Conservation (phyloP, 2,113 vertebrate genomes). For the Eulemur macaco region DNA sequence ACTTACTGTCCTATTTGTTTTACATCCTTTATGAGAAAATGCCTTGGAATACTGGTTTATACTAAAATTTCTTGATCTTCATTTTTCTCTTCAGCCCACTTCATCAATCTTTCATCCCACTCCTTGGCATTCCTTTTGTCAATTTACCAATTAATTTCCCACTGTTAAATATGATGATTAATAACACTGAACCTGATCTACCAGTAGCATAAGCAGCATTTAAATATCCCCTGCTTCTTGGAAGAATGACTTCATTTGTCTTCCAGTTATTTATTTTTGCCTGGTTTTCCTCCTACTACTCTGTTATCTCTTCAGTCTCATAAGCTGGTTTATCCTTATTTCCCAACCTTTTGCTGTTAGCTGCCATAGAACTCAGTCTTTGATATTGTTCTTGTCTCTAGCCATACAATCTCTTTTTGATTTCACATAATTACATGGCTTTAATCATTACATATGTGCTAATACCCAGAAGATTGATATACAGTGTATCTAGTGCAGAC, state of each 20-base stretch:
- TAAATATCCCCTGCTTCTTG: neutral
- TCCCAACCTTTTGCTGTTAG: neutral
- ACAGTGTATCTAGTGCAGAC: neutral
- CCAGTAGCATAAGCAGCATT: neutral
- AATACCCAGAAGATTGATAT: neutral
- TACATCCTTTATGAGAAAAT: neutral
- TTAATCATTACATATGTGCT: neutral
- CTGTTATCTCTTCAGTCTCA: neutral
- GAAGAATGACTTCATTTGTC: neutral
- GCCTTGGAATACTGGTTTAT: neutral
- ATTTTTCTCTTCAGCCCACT: neutral
- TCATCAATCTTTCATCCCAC: neutral
- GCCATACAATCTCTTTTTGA: neutral
- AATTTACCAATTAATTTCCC: neutral
- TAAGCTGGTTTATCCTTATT: neutral
- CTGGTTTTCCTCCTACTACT: neutral
- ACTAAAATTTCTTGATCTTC: neutral
- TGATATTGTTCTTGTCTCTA: neutral
- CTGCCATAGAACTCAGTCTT: neutral
- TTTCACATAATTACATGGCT: neutral
- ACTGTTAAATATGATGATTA: neutral
- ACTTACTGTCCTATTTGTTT: neutral
- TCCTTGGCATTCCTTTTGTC: fast-evolving
- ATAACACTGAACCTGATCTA: neutral
- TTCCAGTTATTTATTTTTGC: neutral